phyloP scores from a whole-genome alignment of 2,797 vertebrate genomes.

The Amphiprion clarkii region DNA sequence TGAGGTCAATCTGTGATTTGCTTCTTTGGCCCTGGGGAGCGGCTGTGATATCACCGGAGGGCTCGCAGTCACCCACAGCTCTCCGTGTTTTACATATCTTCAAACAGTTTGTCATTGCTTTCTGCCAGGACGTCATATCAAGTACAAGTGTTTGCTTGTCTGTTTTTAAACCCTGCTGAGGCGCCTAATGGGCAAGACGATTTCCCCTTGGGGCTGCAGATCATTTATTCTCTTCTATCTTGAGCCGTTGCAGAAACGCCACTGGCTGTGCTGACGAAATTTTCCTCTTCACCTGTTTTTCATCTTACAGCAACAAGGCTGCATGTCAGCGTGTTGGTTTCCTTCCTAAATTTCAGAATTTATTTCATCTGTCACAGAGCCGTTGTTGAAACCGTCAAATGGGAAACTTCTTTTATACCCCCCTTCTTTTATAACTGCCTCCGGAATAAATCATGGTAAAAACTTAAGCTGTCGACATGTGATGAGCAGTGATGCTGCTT shows the following conservation, averaged over 20 bases:
- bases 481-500: slow-evolving; percentile 13
- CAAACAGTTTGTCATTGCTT: slow-evolving; percentile 51
- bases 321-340: not conserved
- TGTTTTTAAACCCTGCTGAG: slow-evolving; percentile 27
- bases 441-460: slow-evolving; percentile 2
- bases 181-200: slow-evolving; percentile 33
- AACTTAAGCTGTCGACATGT: not conserved
- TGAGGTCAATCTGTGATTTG: slow-evolving; percentile 84
- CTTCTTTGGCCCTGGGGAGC: slow-evolving; percentile 54
- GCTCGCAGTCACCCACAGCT: slow-evolving; percentile 54
- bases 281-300: slow-evolving; percentile 33
- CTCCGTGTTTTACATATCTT: slow-evolving; percentile 56
- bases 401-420: slow-evolving; percentile 20
- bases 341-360: not conserved
- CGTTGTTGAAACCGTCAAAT: not conserved
- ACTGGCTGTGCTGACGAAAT: not conserved
- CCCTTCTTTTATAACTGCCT: not conserved
- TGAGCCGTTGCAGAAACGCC: slow-evolving; percentile 21
- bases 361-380: slow-evolving; percentile 3
- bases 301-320: slow-evolving; percentile 2
- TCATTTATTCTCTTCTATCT: slow-evolving; percentile 43
- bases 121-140: slow-evolving; percentile 18
- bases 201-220: not conserved
- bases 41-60: slow-evolving; percentile 64
- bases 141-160: slow-evolving; percentile 22